These are phyloP conservation scores for Lasius platythorax DNA, from an alignment of 2,888 invertebrate genomes.

Conservation along the genomic window DNA sequence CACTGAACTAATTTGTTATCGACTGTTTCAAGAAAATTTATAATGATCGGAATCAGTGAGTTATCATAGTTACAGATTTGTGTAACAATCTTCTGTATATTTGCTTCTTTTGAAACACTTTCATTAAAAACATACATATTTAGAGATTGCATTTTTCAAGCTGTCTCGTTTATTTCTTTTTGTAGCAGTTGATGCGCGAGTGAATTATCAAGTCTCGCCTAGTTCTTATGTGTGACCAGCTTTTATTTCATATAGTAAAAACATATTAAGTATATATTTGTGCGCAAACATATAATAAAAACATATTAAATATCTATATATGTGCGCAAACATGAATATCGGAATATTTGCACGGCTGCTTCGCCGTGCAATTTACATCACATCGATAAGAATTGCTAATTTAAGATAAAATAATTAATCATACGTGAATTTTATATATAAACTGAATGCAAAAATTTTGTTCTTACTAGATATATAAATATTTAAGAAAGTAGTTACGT, in stretches of 20 bases:
- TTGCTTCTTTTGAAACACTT: not conserved
- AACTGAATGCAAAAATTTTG: not conserved
- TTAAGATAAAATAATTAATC: slow-evolving; percentile 14
- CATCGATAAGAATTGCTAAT: not conserved
- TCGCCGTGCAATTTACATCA: not conserved
- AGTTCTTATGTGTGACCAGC: not conserved
- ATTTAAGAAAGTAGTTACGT: not conserved
- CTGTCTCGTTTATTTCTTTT: not conserved
- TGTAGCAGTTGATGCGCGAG: not conserved
- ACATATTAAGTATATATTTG: not conserved
- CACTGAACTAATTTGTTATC: not conserved
- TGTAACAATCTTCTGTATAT: not conserved
- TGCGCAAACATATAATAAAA: not conserved
- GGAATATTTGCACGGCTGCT: not conserved
- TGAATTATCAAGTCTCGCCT: not conserved
- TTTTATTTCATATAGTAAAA: not conserved
- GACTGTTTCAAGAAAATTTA: not conserved
- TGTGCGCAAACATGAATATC: not conserved
- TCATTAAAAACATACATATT: not conserved
- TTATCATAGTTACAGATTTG: not conserved
- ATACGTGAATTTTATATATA: not conserved
- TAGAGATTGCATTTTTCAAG: not conserved
- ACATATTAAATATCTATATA: not conserved
- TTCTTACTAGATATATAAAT: not conserved
- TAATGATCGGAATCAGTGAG: not conserved